These are phyloP conservation scores for Coturnix japonica DNA, from an alignment of 2,113 vertebrate species.

Conservation along the genomic window DNA sequence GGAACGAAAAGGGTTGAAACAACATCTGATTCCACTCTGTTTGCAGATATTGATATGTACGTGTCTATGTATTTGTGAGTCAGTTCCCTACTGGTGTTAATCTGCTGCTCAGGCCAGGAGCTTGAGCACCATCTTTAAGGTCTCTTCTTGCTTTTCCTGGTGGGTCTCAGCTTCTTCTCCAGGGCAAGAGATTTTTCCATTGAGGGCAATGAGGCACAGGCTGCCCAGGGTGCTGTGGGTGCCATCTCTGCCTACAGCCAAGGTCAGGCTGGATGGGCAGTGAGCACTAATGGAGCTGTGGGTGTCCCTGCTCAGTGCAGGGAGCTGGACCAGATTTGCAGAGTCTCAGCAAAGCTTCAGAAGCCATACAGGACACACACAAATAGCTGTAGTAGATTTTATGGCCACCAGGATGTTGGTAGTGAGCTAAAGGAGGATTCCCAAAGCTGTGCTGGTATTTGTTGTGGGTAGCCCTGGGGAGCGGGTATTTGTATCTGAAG, in stretches of 20 bases:
- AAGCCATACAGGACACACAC: not conserved
- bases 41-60: not conserved
- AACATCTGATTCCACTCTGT: not conserved
- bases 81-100: no score
- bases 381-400: not conserved
- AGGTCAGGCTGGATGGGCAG: no score
- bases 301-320: no score
- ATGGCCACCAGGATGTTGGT: not conserved
- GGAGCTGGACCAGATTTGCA: not conserved
- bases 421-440: not conserved
- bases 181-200: not conserved
- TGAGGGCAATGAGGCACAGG: no score
- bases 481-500: conserved; percentile 64
- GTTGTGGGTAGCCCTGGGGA: conserved; percentile 37
- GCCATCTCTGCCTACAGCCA: no score
- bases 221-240: no score
- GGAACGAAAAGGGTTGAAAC: not conserved
- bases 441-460: not conserved
- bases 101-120: not conserved
- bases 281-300: no score
- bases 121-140: rapidly evolving
- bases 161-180: not conserved
- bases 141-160: not conserved
- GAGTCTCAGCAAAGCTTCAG: not conserved
- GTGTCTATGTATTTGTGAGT: no score